Evolutionary conservation across 2,113 vertebrate genomes (phyloP), one percentile per base, ranked within the genome.

Genomic region (Salminus brasiliensis): DNA sequence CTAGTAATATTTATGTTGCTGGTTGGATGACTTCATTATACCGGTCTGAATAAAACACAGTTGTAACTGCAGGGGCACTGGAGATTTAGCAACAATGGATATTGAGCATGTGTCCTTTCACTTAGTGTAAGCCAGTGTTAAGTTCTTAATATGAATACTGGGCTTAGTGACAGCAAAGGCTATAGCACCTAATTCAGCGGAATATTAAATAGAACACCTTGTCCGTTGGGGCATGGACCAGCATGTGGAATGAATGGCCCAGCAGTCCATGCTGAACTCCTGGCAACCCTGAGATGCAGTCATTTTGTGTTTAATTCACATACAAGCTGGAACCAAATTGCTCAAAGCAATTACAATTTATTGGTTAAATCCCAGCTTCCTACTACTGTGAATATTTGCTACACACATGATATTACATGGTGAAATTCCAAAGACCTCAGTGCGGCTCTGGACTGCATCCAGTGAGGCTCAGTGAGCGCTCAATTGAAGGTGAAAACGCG

Each of bases 401-500:
- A 21, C 47, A 21, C 47, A 27, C 39, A 62, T 76, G 45, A 21
- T 67, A 67, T 23, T 65, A 67, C 45, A 29, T 39, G 49, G 5
- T 57, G 49, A 13, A 65, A 67, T 47, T 76, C 62, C 18, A 23
- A 25, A 36, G 32, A 34, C 32, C 63, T 30, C 10, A 43, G 32
- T 57, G 49, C 1, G 27, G 74, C 13, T 15, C 27, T 76, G 74
- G 62, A 55, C 52, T 11, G 23, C 11, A 57, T 68, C 74, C 74
- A 68, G 18, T 21, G 0, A 2, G 25, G 34, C 32, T 67, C n/a
- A 53, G 32, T 11, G 2, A 67, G 62, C 4, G 6, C 62, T 77
- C 74, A 29, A 23, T 68, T 27, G n/a, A 68, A 43, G 63, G 49
- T 68, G 63, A 76, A 76, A 57, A 67, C 29, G 13, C 47, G 18